Conservation (phyloP, 2,113 vertebrate species). For the Tursiops truncatus region DNA sequence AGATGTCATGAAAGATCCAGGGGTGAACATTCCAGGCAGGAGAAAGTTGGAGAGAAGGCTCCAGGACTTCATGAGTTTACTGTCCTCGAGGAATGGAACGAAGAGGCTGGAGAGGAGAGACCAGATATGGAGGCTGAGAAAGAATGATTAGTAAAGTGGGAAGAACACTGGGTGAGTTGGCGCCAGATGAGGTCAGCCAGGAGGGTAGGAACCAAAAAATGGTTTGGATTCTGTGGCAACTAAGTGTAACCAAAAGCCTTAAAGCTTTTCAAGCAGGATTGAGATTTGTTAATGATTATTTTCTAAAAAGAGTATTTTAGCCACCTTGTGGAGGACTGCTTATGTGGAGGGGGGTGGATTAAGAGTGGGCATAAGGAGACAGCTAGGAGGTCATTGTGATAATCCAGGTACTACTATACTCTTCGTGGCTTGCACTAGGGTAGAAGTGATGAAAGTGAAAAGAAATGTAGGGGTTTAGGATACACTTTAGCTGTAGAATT, state of each 20-base stretch:
- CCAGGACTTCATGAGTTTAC: background rate
- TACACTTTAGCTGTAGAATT: background rate
- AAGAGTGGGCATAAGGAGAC: background rate
- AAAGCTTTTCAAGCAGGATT: background rate
- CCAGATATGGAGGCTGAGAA: background rate
- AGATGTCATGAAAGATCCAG: background rate
- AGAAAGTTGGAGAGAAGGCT: background rate
- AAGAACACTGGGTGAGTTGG: background rate
- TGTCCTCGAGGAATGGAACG: background rate
- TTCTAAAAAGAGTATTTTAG: background rate
- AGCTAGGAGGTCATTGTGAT: background rate
- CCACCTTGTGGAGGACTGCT: background rate
- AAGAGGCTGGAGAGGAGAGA: background rate
- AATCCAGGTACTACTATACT: background rate
- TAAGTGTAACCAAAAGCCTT: background rate
- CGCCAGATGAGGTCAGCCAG: background rate
- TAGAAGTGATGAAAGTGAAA: background rate
- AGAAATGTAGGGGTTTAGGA: background rate
- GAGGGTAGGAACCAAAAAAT: background rate
- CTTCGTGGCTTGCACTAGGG: background rate
- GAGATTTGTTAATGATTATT: background rate
- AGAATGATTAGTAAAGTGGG: background rate
- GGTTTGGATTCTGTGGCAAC: background rate
- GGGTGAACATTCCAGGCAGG: background rate
- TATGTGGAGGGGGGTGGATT: fast-evolving